Evolutionary conservation across 2,797 vertebrate species (phyloP).

Genomic region (Enteromius trimaculatus): DNA sequence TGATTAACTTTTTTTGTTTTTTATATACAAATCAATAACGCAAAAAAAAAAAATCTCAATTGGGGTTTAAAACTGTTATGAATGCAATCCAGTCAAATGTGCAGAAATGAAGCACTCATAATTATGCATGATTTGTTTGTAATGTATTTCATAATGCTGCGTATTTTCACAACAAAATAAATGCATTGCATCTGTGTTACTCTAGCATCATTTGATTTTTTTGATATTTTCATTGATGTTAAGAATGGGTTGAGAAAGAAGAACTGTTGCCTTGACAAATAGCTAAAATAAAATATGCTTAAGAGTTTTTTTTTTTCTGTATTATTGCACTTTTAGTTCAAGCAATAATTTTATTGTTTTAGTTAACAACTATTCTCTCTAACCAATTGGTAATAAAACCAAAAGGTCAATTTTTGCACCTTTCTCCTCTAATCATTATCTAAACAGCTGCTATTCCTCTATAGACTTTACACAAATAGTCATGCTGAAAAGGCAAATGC

Average conservation of each 20-base stretch:
- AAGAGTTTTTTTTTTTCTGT: background rate
- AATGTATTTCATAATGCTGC: background rate
- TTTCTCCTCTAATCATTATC: background rate
- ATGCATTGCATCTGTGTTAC: background rate
- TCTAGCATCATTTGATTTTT: background rate
- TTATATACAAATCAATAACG: background rate
- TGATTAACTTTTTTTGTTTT: background rate
- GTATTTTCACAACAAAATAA: background rate
- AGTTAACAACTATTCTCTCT: background rate
- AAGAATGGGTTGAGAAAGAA: background rate
- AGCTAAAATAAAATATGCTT: background rate
- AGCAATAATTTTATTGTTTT: background rate
- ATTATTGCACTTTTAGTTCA: background rate
- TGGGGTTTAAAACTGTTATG: background rate
- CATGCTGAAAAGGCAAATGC: background rate
- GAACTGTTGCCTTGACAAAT: background rate
- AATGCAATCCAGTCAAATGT: background rate
- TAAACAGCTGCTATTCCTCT: background rate
- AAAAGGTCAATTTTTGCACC: background rate
- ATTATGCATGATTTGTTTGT: background rate
- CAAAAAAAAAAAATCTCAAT: background rate
- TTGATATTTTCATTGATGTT: background rate
- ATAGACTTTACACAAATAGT: background rate
- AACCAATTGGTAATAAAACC: background rate
- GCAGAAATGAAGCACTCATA: background rate